These are phyloP conservation scores for Pelecanus crispus DNA, from an alignment of 2,113 vertebrate genomes.

Conservation along the genomic window DNA sequence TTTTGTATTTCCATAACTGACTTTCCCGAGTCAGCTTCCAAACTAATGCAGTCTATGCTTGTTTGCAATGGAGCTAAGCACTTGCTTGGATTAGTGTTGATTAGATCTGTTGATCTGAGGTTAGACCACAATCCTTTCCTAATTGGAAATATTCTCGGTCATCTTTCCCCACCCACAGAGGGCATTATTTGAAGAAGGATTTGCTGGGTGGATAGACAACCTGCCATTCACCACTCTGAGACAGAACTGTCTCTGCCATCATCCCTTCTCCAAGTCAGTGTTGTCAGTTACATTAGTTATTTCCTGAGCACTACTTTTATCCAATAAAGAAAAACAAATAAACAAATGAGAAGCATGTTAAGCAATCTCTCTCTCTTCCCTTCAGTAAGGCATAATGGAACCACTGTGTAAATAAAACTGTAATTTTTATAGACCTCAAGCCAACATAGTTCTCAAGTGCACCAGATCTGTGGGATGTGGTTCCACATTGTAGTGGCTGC, in stretches of 20 bases:
- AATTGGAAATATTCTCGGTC: not conserved
- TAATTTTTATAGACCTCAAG: slow-evolving; percentile 2
- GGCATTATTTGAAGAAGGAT: not conserved
- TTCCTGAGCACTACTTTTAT: slow-evolving; percentile 19
- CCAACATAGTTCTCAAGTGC: not conserved
- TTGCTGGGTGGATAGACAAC: not conserved
- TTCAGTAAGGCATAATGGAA: slow-evolving; percentile 5
- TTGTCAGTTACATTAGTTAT: slow-evolving; percentile 8
- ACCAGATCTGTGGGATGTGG: not conserved
- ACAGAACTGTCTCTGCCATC: not conserved
- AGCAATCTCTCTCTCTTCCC: not conserved
- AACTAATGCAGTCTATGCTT: not conserved
- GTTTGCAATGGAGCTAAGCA: not conserved
- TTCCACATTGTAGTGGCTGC: not conserved
- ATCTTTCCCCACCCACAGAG: not conserved
- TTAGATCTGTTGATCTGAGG: not conserved
- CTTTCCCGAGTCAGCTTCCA: not conserved
- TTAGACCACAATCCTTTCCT: not conserved
- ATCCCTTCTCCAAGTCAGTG: not conserved
- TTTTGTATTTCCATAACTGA: not conserved
- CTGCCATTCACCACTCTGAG: not conserved
- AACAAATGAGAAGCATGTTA: slow-evolving; percentile 20
- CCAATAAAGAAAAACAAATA: slow-evolving; percentile 39
- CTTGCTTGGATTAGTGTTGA: not conserved
- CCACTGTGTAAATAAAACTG: slow-evolving; percentile 15